These are phyloP conservation scores for Aphidius ervi DNA, from an alignment of 1,140 invertebrate species.

Conservation along the genomic window DNA sequence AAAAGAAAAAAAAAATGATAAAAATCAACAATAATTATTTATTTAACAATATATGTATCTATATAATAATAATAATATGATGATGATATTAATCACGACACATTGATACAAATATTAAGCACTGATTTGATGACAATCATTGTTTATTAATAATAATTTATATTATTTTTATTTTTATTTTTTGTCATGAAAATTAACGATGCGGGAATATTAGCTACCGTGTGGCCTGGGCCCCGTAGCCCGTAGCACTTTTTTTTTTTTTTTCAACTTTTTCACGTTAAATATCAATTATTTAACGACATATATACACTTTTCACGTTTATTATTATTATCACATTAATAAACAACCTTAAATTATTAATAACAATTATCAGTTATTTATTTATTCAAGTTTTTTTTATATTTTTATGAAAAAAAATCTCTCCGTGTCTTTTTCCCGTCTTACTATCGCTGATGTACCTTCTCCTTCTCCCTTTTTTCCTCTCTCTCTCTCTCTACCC, in stretches of 20 bases:
- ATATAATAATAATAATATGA: too few species aligned
- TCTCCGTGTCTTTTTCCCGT: neutral
- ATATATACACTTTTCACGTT: constrained; percentile 5
- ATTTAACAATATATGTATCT: too few species aligned
- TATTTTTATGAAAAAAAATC: neutral
- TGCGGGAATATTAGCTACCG: neutral
- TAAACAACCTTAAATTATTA: too few species aligned
- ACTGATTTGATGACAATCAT: too few species aligned
- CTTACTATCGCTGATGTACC: neutral
- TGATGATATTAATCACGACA: too few species aligned
- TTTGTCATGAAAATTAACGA: too few species aligned
- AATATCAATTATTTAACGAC: neutral
- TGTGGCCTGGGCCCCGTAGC: constrained; percentile 12
- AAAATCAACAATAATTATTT: too few species aligned
- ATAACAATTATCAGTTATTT: neutral
- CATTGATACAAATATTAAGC: too few species aligned
- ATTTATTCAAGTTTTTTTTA: neutral
- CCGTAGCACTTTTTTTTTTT: neutral
- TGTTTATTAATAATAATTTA: too few species aligned
- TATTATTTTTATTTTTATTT: too few species aligned
- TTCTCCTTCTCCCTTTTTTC: constrained; percentile 8
- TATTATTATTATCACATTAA: too few species aligned
- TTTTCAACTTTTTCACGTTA: neutral
- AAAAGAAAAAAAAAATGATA: too few species aligned
- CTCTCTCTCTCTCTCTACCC: constrained; percentile 9